Conservation (phyloP, 1,140 invertebrate species). For the Mycetomoellerius zeteki region DNA sequence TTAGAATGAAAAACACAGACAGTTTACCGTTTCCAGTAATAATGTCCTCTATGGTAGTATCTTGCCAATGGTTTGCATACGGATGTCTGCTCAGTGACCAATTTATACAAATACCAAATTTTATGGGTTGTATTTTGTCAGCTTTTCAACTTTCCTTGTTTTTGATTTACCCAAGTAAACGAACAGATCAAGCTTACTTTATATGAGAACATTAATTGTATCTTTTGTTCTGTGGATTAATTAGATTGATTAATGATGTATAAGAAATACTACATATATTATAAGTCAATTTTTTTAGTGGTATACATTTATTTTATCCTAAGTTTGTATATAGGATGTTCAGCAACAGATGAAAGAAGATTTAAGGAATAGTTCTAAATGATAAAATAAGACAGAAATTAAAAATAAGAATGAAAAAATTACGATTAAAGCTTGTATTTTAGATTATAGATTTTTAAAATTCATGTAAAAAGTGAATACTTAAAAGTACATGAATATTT, state of each 20-base stretch:
- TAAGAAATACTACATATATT: background rate
- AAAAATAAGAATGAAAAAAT: too few relatives aligned
- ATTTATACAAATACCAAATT: constrained; percentile 92
- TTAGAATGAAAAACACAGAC: constrained; percentile 91
- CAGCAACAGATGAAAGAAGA: too few relatives aligned
- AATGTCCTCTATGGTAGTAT: constrained; percentile 91
- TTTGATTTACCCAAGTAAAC: constrained; percentile 89
- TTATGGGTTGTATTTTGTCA: constrained; percentile 90
- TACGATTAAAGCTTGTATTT: too few relatives aligned
- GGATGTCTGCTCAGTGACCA: constrained; percentile 90
- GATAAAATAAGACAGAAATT: too few relatives aligned
- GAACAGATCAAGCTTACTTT: constrained; percentile 73
- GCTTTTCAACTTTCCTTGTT: constrained; percentile 91
- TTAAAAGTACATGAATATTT: too few relatives aligned
- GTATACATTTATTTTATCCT: background rate
- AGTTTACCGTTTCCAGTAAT: constrained; percentile 93
- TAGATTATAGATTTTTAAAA: too few relatives aligned
- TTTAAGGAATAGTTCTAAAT: too few relatives aligned
- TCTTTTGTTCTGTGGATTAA: background rate
- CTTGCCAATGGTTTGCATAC: constrained; percentile 92
- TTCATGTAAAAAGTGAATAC: too few relatives aligned
- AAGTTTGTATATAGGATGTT: too few relatives aligned
- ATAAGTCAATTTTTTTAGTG: background rate
- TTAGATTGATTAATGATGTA: background rate
- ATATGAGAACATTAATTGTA: constrained; percentile 74